Evolutionary conservation across 1,140 invertebrate genomes (phyloP).

Genomic region (Proctacanthus coquilletti): DNA sequence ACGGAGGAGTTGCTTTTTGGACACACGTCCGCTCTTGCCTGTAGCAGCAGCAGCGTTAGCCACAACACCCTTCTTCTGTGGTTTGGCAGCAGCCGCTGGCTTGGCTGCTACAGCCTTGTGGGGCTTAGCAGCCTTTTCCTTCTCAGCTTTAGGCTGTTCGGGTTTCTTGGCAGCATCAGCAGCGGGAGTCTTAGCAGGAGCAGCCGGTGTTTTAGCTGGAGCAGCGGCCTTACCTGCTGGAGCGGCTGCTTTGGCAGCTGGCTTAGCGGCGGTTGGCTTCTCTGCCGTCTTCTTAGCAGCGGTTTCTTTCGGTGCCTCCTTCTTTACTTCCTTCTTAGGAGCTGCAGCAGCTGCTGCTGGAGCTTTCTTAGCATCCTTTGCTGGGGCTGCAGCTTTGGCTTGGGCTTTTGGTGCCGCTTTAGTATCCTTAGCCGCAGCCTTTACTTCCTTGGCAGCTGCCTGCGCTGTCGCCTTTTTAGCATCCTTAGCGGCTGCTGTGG

Average conservation of each 20-base stretch:
- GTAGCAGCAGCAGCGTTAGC: conserved; percentile 16
- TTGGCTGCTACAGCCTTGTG: conserved; percentile 22
- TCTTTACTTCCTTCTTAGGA: conserved; percentile 4
- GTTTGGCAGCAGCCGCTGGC: conserved; percentile 30
- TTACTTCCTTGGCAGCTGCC: conserved; percentile 7
- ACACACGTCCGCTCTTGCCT: conserved; percentile 29
- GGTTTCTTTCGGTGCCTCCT: conserved; percentile 10
- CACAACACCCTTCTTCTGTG: conserved; percentile 34
- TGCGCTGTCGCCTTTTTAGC: conserved; percentile 26
- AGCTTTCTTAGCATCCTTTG: neutral
- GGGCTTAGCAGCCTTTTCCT: conserved; percentile 12
- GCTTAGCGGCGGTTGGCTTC: conserved; percentile 17
- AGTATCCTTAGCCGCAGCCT: neutral
- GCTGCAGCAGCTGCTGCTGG: conserved; percentile 8
- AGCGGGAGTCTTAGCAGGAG: conserved; percentile 12
- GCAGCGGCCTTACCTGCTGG: conserved; percentile 33
- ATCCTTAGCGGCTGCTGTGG: conserved; percentile 24
- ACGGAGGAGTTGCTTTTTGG: conserved; percentile 56
- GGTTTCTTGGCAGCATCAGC: conserved; percentile 9
- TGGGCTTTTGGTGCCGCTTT: conserved; percentile 16
- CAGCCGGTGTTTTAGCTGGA: conserved; percentile 13
- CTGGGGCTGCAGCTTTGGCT: conserved; percentile 13
- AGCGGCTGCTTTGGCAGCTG: conserved; percentile 15
- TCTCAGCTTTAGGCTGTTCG: conserved; percentile 19
- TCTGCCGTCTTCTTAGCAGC: conserved; percentile 10